phyloP scores from a whole-genome alignment of 2,113 vertebrate genomes.

The Ploceus nigricollis region DNA sequence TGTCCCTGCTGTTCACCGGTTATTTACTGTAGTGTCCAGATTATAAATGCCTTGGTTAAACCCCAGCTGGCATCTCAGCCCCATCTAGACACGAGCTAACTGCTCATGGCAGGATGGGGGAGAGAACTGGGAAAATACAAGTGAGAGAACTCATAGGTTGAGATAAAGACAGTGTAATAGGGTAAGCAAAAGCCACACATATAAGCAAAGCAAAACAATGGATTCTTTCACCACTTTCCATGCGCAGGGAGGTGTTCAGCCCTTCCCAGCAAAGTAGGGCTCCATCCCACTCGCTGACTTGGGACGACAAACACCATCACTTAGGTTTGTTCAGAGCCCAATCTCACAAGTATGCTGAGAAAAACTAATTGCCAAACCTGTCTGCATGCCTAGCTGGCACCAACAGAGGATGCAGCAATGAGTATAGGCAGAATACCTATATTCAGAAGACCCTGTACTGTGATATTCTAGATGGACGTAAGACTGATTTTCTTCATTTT shows the following conservation, averaged over 20 bases:
- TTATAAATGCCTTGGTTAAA: neutral
- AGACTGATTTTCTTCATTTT: neutral
- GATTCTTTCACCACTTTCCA: neutral
- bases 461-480: neutral
- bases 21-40: neutral
- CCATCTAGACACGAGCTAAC: neutral
- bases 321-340: neutral
- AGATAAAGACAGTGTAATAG: neutral
- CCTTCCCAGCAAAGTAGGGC: neutral
- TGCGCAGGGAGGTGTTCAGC: neutral
- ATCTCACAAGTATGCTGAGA: accelerated
- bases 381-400: neutral
- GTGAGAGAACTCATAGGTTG: neutral
- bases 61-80: neutral
- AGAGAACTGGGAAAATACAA: neutral
- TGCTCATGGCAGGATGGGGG: neutral
- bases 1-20: neutral
- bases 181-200: accelerated
- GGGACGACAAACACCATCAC: neutral
- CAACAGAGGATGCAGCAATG: neutral
- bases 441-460: neutral
- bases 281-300: accelerated
- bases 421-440: neutral
- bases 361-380: neutral
- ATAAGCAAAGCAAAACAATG: neutral